phyloP scores from a whole-genome alignment of 2,888 invertebrate species.

The Dromius quadrimaculatus region DNA sequence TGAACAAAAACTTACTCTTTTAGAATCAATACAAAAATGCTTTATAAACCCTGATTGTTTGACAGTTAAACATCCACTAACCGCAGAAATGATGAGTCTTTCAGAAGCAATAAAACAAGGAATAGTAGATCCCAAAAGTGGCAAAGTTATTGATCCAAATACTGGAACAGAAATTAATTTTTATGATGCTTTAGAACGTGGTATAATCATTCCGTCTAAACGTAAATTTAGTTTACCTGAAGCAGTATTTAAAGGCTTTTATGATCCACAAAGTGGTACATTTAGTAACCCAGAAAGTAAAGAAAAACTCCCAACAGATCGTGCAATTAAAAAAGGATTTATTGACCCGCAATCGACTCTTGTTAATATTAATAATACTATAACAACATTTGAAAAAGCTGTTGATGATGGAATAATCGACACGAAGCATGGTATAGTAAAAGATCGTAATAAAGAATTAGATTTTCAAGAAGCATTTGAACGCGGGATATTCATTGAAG shows the following conservation, averaged over 20 bases:
- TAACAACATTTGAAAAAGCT: constrained; percentile 86
- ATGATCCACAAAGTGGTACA: constrained; percentile 86
- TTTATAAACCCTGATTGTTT: constrained; percentile 83
- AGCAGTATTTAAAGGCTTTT: constrained; percentile 92
- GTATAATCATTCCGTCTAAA: constrained; percentile 84
- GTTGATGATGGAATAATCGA: constrained; percentile 83
- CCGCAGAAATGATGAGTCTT: constrained; percentile 83
- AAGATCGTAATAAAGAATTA: constrained; percentile 73
- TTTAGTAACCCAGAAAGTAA: constrained; percentile 85
- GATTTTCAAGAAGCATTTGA: constrained; percentile 90
- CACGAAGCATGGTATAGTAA: constrained; percentile 78
- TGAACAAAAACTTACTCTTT: constrained; percentile 76
- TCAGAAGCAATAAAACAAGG: constrained; percentile 82
- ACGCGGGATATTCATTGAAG: constrained; percentile 84
- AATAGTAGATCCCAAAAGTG: constrained; percentile 82
- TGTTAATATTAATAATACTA: constrained; percentile 83
- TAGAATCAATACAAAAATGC: constrained; percentile 80
- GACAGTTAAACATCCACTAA: constrained; percentile 83
- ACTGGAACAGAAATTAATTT: constrained; percentile 81
- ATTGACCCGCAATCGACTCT: constrained; percentile 89
- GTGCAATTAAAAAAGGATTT: constrained; percentile 86
- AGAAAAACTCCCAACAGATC: constrained; percentile 83
- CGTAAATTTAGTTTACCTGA: constrained; percentile 87
- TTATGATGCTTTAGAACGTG: constrained; percentile 86
- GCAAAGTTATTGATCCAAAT: constrained; percentile 82